These are phyloP conservation scores for Armadillidium nasatum DNA, from an alignment of 1,140 invertebrate species.

Conservation along the genomic window DNA sequence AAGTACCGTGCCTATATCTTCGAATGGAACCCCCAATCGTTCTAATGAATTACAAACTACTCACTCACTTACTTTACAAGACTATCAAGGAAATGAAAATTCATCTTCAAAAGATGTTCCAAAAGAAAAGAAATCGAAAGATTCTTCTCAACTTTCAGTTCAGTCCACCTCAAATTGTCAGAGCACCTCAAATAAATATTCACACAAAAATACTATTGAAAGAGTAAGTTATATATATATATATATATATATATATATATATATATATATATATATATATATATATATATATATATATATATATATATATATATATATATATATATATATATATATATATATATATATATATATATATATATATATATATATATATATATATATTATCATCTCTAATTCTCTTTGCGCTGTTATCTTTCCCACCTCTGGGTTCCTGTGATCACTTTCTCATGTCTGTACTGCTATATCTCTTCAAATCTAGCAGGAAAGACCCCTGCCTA, in stretches of 20 bases:
- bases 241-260: too few relatives aligned
- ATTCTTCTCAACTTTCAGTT: neutral
- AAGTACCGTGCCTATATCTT: too few relatives aligned
- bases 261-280: constrained; percentile 6
- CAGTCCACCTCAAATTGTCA: neutral
- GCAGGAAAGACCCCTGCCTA: neutral
- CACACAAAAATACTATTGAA: too few relatives aligned
- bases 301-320: neutral
- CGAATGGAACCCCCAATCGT: too few relatives aligned
- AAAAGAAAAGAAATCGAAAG: too few relatives aligned
- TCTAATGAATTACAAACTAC: too few relatives aligned
- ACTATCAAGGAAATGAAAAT: neutral
- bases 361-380: neutral
- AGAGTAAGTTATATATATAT: too few relatives aligned
- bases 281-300: neutral
- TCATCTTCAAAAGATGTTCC: neutral
- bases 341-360: neutral
- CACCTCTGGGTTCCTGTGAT: neutral
- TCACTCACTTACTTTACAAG: too few relatives aligned
- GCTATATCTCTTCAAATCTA: neutral
- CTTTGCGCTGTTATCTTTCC: neutral
- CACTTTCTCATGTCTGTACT: neutral
- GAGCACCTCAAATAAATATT: too few relatives aligned
- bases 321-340: neutral
- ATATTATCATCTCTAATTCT: too few relatives aligned